These are phyloP conservation scores for Cryptoprocta ferox DNA, from an alignment of 2,797 vertebrate genomes.

Conservation along the genomic window DNA sequence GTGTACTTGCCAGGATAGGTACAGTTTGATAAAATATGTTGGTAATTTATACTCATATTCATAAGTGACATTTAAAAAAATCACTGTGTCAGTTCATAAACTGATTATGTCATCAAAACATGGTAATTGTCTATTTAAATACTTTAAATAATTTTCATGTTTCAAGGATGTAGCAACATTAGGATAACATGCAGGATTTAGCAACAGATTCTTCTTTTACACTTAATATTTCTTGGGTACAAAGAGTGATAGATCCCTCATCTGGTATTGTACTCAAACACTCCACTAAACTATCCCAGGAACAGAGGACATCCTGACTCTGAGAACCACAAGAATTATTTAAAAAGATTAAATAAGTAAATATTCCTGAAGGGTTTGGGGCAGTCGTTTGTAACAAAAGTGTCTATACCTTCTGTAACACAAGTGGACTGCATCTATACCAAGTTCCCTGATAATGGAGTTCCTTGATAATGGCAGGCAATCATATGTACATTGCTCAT, in stretches of 20 bases:
- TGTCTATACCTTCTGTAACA: background rate
- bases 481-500: background rate
- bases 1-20: background rate
- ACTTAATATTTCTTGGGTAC: background rate
- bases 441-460: background rate
- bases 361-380: background rate
- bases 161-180: background rate
- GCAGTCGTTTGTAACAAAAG: background rate
- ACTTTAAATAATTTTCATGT: background rate
- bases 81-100: background rate
- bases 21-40: background rate
- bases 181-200: background rate
- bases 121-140: background rate
- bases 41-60: background rate
- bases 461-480: background rate
- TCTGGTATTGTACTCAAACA: background rate
- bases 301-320: background rate
- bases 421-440: background rate
- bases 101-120: background rate
- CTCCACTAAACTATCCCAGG: background rate
- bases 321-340: background rate
- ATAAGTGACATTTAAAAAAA: background rate
- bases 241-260: background rate
- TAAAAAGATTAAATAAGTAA: background rate
- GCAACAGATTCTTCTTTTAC: background rate